Percentiles rank a stretch among this genome's conserved stretches.
Evolutionary conservation across 2,797 vertebrate species (phyloP).

Genomic region (Poeciliopsis infans): DNA sequence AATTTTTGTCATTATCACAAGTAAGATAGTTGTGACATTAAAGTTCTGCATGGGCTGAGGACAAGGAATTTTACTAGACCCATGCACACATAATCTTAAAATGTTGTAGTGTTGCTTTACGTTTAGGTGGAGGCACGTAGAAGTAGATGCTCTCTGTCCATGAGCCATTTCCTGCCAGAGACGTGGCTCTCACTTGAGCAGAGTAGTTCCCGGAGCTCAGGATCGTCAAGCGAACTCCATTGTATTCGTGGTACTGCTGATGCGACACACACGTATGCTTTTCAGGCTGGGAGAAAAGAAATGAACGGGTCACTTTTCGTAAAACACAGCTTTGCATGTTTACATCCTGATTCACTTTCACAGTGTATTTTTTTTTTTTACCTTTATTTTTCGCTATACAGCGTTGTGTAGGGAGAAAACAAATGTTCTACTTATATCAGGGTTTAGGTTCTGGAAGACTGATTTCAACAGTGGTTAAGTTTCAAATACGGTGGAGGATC

Average conservation of each 20-base stretch:
- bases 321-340: neutral
- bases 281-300: conserved; percentile 77
- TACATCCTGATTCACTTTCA: neutral
- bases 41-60: neutral
- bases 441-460: neutral
- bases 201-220: conserved; percentile 94
- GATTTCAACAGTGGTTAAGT: neutral
- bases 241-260: conserved; percentile 87
- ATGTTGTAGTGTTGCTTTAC: conserved; percentile 74
- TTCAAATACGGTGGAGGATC: neutral
- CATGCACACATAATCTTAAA: neutral
- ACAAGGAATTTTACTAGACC: neutral
- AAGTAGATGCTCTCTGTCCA: conserved; percentile 94
- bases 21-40: neutral
- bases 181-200: conserved; percentile 90
- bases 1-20: neutral
- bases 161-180: conserved; percentile 94
- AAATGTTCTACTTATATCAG: neutral
- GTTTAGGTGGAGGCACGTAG: conserved; percentile 89
- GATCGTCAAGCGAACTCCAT: conserved; percentile 87
- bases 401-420: neutral
- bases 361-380: neutral
- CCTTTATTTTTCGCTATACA: neutral
- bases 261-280: conserved; percentile 92
- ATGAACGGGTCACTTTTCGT: conserved; percentile 6